Evolutionary conservation across 2,113 vertebrate species (phyloP).

Genomic region (Trogon melanurus): DNA sequence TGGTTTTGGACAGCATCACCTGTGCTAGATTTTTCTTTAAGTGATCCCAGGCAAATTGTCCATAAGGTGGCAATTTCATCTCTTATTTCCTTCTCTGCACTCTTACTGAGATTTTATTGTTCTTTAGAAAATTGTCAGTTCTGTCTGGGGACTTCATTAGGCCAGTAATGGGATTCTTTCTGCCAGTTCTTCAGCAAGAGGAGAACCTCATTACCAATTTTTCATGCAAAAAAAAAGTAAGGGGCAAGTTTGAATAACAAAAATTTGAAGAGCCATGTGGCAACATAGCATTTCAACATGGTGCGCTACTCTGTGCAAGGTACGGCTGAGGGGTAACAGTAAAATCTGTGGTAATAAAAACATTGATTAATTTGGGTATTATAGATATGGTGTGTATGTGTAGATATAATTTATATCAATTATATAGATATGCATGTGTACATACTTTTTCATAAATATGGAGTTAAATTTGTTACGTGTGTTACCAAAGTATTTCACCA

Average conservation of each 20-base stretch:
- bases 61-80: background rate
- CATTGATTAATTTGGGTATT: background rate
- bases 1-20: background rate
- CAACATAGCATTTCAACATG: background rate
- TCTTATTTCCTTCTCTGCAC: background rate
- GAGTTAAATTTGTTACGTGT: background rate
- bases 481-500: background rate
- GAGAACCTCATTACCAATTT: conserved; percentile 3
- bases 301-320: background rate
- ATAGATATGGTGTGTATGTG: background rate
- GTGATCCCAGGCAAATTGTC: background rate
- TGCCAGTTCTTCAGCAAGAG: conserved; percentile 6
- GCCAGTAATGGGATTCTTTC: conserved; percentile 24
- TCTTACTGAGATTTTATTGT: conserved; percentile 25
- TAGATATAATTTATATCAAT: background rate
- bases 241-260: background rate
- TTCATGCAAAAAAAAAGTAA: conserved; percentile 32
- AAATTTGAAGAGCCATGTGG: background rate
- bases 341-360: background rate
- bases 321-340: background rate
- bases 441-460: background rate
- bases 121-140: background rate
- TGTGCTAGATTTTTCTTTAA: background rate
- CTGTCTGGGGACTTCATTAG: conserved; percentile 48
- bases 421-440: background rate